Conservation (phyloP, 2,113 vertebrate genomes). For the Lamprotornis superbus region DNA sequence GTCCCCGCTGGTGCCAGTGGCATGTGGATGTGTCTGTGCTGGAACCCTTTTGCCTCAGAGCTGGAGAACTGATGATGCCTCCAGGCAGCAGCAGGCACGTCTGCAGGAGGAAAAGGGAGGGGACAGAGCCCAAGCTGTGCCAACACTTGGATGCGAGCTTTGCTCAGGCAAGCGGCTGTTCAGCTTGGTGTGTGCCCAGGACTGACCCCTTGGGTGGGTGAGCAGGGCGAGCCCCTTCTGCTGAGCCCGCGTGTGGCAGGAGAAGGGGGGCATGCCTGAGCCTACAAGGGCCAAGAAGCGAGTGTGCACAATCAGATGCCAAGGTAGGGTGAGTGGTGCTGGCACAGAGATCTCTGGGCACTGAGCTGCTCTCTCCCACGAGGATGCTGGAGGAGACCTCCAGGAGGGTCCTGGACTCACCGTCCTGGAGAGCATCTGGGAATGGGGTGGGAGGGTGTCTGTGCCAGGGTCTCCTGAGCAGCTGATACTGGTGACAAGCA, state of each 20-base stretch:
- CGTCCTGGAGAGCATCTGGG: not conserved
- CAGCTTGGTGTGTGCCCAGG: not conserved
- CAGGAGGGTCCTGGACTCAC: not conserved
- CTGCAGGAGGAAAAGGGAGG: not conserved
- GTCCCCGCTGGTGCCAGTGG: not conserved
- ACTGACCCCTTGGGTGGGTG: not conserved
- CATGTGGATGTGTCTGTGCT: not conserved
- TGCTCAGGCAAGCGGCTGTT: not conserved
- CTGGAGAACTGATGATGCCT: not conserved
- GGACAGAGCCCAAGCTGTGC: not conserved
- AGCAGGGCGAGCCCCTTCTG: not conserved
- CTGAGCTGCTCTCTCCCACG: not conserved
- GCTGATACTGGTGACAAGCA: conserved; percentile 39
- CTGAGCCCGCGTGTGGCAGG: not conserved
- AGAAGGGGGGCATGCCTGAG: not conserved
- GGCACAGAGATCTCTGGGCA: not conserved
- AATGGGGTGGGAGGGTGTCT: not conserved
- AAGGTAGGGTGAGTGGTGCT: conserved; percentile 40
- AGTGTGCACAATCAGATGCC: not conserved
- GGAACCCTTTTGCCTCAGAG: not conserved
- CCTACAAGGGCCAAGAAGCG: not conserved
- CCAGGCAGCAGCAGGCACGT: not conserved
- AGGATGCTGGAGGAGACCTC: not conserved
- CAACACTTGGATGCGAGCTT: not conserved
- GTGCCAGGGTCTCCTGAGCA: conserved; percentile 45